These are phyloP conservation scores for Toxostoma redivivum DNA, from an alignment of 2,113 vertebrate genomes.

Conservation along the genomic window DNA sequence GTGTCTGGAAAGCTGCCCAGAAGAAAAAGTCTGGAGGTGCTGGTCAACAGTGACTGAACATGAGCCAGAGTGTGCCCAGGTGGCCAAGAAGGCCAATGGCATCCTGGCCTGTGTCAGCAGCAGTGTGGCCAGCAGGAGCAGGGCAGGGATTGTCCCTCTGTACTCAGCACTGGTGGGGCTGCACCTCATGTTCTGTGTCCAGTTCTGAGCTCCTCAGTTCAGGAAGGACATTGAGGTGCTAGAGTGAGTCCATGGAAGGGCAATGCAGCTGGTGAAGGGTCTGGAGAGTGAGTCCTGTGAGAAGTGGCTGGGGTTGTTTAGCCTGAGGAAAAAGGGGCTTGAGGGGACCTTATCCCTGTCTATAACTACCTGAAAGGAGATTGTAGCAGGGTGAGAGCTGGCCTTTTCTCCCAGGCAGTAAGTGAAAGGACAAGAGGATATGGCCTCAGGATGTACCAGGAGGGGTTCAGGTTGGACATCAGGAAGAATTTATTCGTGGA, in stretches of 20 bases:
- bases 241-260: accelerated
- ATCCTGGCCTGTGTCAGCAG: not conserved
- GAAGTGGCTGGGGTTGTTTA: not conserved
- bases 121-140: not conserved
- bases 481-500: not conserved
- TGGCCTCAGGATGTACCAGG: not conserved
- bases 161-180: accelerated
- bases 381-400: too few species aligned
- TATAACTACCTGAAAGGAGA: not conserved
- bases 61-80: not conserved
- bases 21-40: not conserved
- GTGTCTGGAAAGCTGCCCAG: not conserved
- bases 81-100: not conserved
- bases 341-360: not conserved
- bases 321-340: not conserved
- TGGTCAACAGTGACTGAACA: not conserved
- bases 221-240: not conserved
- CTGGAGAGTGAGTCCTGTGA: not conserved
- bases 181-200: accelerated
- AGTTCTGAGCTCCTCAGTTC: not conserved
- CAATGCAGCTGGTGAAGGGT: not conserved
- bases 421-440: not conserved
- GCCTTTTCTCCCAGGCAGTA: not conserved
- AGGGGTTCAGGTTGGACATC: not conserved
- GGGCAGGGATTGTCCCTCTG: not conserved